Percentiles rank a stretch among this genome's conserved stretches.
phyloP scores from a whole-genome alignment of 2,888 invertebrate species.

The Ormyrus nitidulus region DNA sequence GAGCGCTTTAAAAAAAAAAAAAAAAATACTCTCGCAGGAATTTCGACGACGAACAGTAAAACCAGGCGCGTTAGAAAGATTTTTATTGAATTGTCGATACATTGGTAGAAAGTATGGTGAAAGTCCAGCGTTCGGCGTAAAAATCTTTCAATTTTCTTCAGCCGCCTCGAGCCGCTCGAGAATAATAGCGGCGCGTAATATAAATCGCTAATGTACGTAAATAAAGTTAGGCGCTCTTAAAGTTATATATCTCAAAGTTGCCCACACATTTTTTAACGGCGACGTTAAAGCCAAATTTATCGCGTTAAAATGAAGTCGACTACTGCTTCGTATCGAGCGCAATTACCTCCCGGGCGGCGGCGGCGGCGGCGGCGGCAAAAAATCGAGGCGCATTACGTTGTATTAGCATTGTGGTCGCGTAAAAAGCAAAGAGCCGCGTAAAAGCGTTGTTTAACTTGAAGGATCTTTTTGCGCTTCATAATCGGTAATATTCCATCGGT shows the following conservation, averaged over 20 bases:
- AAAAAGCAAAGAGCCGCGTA: background rate
- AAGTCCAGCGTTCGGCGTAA: background rate
- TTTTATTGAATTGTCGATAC: background rate
- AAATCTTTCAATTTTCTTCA: slow-evolving; percentile 14
- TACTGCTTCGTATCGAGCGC: too few relatives aligned
- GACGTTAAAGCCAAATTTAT: background rate
- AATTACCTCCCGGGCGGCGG: background rate
- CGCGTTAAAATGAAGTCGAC: slow-evolving; percentile 2
- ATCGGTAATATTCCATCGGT: slow-evolving; percentile 4
- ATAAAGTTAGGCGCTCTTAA: too few relatives aligned
- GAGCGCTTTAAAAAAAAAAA: too few relatives aligned
- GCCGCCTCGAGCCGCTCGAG: background rate
- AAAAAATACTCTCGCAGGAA: too few relatives aligned
- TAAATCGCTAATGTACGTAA: too few relatives aligned
- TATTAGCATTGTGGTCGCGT: background rate
- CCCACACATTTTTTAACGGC: too few relatives aligned
- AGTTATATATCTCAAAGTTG: too few relatives aligned
- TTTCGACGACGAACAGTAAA: too few relatives aligned
- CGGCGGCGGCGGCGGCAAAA: background rate
- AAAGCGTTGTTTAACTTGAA: slow-evolving; percentile 15
- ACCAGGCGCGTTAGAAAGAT: background rate
- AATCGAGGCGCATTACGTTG: background rate
- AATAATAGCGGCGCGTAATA: background rate
- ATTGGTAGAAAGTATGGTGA: slow-evolving; percentile 3
- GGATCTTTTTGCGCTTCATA: slow-evolving; percentile 8